Evolutionary conservation across 2,113 vertebrate species (phyloP).

Genomic region (Oncorhynchus gorbuscha): DNA sequence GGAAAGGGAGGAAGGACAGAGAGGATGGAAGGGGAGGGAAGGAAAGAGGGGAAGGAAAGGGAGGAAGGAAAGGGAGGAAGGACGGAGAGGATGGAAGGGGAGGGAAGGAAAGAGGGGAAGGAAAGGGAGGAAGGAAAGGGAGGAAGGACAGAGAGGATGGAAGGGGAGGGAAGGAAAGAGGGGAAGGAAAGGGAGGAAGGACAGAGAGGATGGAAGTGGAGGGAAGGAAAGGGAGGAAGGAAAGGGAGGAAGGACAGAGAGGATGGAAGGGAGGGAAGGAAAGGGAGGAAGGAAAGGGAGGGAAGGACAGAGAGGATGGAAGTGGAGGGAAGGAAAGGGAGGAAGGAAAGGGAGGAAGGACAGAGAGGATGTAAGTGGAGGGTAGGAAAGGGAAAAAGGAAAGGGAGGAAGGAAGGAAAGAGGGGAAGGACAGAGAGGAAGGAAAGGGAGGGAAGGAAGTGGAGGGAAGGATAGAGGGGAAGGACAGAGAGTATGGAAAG

Average conservation of each 20-base stretch:
- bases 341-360: background rate
- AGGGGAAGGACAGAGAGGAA: background rate
- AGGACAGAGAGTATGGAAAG: background rate
- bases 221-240: too few relatives aligned
- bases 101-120: background rate
- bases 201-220: background rate
- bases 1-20: too few relatives aligned
- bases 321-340: too few relatives aligned
- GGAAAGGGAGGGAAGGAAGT: background rate
- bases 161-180: background rate
- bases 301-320: too few relatives aligned
- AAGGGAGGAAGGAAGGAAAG: background rate
- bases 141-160: too few relatives aligned
- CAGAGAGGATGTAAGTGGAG: too few relatives aligned
- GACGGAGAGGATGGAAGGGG: background rate
- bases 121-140: background rate
- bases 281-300: too few relatives aligned
- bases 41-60: background rate
- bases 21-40: too few relatives aligned
- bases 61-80: background rate
- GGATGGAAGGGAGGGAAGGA: background rate
- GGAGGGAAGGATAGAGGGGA: too few relatives aligned
- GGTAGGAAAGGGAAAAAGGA: too few relatives aligned
- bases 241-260: too few relatives aligned
- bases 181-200: too few relatives aligned